Base-by-base conservation (phyloP, 2,888 invertebrate species). In the Erynnis tages region DNA sequence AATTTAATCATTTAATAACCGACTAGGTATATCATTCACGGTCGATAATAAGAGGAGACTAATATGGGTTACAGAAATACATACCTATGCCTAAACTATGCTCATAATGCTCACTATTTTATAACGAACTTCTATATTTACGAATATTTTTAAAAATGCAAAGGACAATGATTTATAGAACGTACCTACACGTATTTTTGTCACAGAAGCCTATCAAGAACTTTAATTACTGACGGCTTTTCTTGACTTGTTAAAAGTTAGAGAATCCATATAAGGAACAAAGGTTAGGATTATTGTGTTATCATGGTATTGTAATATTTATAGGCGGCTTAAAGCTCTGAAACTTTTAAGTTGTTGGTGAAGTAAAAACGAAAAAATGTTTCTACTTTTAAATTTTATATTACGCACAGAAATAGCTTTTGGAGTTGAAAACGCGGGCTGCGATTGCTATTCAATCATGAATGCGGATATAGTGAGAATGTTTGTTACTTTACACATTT, bases 251-350 rank as follows among this genome's bases (percentile, higher is more conserved):
- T 17, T 37, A 7, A 37, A 37, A 37, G n/a, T 37, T 37, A 1
- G 6, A 10, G 37, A 37, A 37, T 17, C 37, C 35, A 10, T 35
- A 35, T 10, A 35, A 35, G n/a, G 19, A 16, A 10, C 3, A 27
- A 35, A 35, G 19, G 35, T 35, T 35, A 14, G 35, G 35, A 35
- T 10, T 35, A 35, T 35, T 35, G 19, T 35, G 35, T 35, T 35
- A 35, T 19, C 2, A 10, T n/a, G 10, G 35, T 10, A 2, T 19
- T 19, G 19, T 27, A 27, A 27, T 10, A 10, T 27, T 4, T 10
- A 27, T n/a, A 10, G n/a, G 27, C 27, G 27, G 27, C 10, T 27
- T 27, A 4, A 4, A 27, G 27, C 10, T 27, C 2, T 27, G 27
- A 27, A 27, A 27, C 27, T 27, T 27, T 27, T 27, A 27, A 10